Percentiles rank a stretch among this genome's conserved stretches.
These are phyloP conservation scores for Acinonyx jubatus DNA, from an alignment of 2,113 vertebrate species.

Conservation along the genomic window DNA sequence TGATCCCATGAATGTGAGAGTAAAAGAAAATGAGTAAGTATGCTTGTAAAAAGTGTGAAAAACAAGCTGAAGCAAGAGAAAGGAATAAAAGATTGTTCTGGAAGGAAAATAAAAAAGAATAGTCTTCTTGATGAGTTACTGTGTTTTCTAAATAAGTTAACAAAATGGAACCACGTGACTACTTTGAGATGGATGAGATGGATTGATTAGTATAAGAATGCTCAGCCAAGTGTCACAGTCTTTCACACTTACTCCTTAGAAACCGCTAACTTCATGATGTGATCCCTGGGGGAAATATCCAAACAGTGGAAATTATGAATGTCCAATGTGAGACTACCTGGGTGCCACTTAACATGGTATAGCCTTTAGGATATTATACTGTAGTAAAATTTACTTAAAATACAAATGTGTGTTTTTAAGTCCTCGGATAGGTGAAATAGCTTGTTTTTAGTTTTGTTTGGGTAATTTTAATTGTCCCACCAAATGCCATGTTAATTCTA, in stretches of 20 bases:
- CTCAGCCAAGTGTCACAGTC: not conserved
- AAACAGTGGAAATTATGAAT: not conserved
- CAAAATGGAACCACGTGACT: not conserved
- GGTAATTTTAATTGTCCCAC: not conserved
- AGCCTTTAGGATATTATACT: not conserved
- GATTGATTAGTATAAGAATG: not conserved
- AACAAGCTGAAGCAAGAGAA: not conserved
- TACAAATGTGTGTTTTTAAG: not conserved
- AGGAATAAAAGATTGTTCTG: not conserved
- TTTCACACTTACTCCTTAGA: not conserved
- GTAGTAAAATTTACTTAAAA: not conserved
- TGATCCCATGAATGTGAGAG: not conserved
- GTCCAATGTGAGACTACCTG: not conserved
- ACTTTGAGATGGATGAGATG: not conserved
- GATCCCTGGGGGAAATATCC: not conserved
- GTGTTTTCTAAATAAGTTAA: not conserved
- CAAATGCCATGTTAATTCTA: not conserved
- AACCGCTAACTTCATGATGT: not conserved
- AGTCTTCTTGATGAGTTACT: not conserved
- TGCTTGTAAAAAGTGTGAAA: not conserved
- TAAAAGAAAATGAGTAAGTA: not conserved
- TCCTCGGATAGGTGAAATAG: not conserved
- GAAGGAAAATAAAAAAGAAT: not conserved
- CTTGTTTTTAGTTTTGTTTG: constrained; percentile 16
- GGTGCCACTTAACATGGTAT: not conserved